Conservation (phyloP, 2,888 invertebrate genomes). For the Drosophila monieri region DNA sequence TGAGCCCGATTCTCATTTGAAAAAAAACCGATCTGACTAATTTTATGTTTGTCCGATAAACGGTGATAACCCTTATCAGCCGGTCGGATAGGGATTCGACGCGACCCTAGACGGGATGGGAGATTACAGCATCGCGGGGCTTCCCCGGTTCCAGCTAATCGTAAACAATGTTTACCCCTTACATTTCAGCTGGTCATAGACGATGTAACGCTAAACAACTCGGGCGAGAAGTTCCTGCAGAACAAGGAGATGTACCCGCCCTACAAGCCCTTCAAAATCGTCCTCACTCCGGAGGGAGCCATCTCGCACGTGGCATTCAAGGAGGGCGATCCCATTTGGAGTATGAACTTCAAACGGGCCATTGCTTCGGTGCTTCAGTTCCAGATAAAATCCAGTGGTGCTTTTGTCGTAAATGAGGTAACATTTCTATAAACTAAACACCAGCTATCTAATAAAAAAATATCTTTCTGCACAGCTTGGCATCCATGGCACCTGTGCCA, state of each 20-base stretch:
- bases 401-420: slow-evolving; percentile 84
- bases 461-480: slow-evolving; percentile 84
- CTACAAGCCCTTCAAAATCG: slow-evolving; percentile 83
- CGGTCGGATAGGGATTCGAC: slow-evolving; percentile 13
- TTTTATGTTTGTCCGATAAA: slow-evolving; percentile 50
- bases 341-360: slow-evolving; percentile 88
- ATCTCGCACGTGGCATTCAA: slow-evolving; percentile 83
- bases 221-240: slow-evolving; percentile 83
- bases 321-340: slow-evolving; percentile 87
- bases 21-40: slow-evolving; percentile 21
- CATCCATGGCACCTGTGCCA: slow-evolving; percentile 85
- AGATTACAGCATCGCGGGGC: slow-evolving; percentile 41
- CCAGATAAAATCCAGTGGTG: slow-evolving; percentile 84
- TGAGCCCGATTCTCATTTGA: slow-evolving; percentile 9
- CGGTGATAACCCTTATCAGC: slow-evolving; percentile 29
- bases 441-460: background rate
- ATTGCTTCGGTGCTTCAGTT: slow-evolving; percentile 88
- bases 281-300: slow-evolving; percentile 80
- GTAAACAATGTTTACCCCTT: background rate
- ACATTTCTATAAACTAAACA: slow-evolving; percentile 13
- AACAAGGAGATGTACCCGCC: slow-evolving; percentile 84
- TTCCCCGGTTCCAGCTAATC: slow-evolving; percentile 43
- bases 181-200: slow-evolving; percentile 81
- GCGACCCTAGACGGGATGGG: slow-evolving; percentile 10
- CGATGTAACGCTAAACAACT: slow-evolving; percentile 83